phyloP scores from a whole-genome alignment of 2,113 vertebrate genomes.

The Ancistrus triradiatus region DNA sequence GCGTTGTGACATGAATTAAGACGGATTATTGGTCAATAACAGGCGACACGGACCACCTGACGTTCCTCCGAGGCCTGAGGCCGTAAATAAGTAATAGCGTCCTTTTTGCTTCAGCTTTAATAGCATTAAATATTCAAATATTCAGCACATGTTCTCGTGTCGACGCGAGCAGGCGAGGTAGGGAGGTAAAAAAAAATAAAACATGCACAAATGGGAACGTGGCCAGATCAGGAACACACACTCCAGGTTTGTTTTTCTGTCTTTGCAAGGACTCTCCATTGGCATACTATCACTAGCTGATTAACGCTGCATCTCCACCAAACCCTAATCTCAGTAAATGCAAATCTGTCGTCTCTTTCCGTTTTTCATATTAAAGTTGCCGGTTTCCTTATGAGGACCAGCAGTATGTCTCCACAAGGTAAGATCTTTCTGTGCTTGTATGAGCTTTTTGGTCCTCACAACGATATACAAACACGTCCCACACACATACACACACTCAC shows the following conservation, averaged over 20 bases:
- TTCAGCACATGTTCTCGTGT: slow-evolving; percentile 68
- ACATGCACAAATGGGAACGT: slow-evolving; percentile 28
- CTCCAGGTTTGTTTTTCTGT: too few relatives aligned
- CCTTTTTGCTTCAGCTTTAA: slow-evolving; percentile 61
- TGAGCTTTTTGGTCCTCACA: too few relatives aligned
- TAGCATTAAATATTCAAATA: slow-evolving; percentile 74
- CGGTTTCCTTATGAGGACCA: too few relatives aligned
- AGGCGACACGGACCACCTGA: slow-evolving; percentile 64
- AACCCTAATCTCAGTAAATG: too few relatives aligned
- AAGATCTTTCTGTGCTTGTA: too few relatives aligned
- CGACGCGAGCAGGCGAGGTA: slow-evolving; percentile 54
- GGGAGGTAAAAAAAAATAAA: slow-evolving; percentile 37
- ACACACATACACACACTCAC: slow-evolving; percentile 41
- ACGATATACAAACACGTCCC: too few relatives aligned
- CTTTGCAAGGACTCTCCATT: too few relatives aligned
- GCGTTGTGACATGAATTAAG: slow-evolving; percentile 67
- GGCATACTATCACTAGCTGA: too few relatives aligned
- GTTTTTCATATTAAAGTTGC: too few relatives aligned
- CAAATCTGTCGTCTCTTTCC: too few relatives aligned
- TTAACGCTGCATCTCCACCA: too few relatives aligned
- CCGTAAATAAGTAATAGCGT: slow-evolving; percentile 69
- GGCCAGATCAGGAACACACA: slow-evolving; percentile 39
- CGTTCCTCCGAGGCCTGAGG: slow-evolving; percentile 52
- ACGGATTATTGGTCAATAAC: slow-evolving; percentile 74
- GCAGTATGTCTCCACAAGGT: too few relatives aligned